Percentiles rank a stretch among this genome's conserved stretches.
Evolutionary conservation across 2,888 invertebrate species (phyloP).

Genomic region (Calameuta filiformis): DNA sequence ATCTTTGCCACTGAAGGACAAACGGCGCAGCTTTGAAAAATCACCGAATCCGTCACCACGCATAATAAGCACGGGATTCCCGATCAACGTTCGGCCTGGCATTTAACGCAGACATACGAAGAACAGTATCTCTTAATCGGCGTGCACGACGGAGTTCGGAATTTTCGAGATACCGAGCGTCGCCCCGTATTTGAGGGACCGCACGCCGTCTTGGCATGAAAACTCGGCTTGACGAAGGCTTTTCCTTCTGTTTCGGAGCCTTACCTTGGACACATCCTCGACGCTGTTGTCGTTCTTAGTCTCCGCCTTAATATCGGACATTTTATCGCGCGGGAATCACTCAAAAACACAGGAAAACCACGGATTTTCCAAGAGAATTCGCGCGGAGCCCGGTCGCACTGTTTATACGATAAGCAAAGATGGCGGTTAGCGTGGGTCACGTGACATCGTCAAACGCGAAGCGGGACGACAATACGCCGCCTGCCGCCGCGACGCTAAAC

Average conservation of each 20-base stretch:
- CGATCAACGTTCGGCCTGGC: slow-evolving; percentile 9
- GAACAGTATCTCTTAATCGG: slow-evolving; percentile 13
- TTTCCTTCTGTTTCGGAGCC: slow-evolving; percentile 36
- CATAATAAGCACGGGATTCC: slow-evolving; percentile 23
- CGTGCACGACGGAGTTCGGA: slow-evolving; percentile 28
- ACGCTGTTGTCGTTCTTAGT: slow-evolving; percentile 64
- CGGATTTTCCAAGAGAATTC: slow-evolving; percentile 57
- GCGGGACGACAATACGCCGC: slow-evolving; percentile 56
- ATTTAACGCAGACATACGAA: neutral
- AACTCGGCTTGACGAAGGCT: slow-evolving; percentile 61
- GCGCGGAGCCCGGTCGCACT: slow-evolving; percentile 68
- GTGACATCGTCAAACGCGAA: slow-evolving; percentile 63
- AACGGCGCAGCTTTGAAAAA: slow-evolving; percentile 55
- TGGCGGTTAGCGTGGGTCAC: slow-evolving; percentile 75
- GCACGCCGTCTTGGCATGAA: slow-evolving; percentile 57
- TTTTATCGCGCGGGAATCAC: slow-evolving; percentile 54
- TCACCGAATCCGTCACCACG: slow-evolving; percentile 31
- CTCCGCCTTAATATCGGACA: slow-evolving; percentile 65
- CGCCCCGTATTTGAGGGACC: slow-evolving; percentile 42
- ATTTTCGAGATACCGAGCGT: slow-evolving; percentile 47
- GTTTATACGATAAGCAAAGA: slow-evolving; percentile 71
- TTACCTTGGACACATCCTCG: slow-evolving; percentile 64
- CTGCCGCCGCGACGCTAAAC: slow-evolving; percentile 28
- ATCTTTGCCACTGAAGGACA: slow-evolving; percentile 62
- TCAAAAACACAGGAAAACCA: slow-evolving; percentile 61